These are phyloP conservation scores for Serranus cabrilla DNA, from an alignment of 2,797 vertebrate species.

Conservation along the genomic window DNA sequence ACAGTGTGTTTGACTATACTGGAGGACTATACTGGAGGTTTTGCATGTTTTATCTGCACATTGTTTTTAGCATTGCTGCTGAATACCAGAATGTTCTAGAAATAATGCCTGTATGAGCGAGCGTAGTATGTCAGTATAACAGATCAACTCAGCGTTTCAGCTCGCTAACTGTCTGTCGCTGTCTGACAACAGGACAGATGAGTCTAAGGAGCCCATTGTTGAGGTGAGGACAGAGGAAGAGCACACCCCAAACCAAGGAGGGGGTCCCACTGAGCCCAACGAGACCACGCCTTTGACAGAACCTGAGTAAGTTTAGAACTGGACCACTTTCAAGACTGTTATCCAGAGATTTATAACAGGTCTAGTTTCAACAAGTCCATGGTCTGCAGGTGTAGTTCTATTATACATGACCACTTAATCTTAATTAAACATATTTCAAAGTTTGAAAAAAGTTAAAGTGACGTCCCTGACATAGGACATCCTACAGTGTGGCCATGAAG, in stretches of 20 bases:
- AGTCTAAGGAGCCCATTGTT: constrained; percentile 99
- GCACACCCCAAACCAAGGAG: constrained; percentile 93
- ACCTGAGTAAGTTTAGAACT: constrained; percentile 90
- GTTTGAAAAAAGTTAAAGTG: no score
- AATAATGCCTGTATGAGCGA: not conserved
- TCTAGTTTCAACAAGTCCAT: not conserved
- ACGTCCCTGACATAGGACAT: no score
- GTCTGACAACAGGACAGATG: constrained; percentile 91
- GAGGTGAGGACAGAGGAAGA: constrained; percentile 97
- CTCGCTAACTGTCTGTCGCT: not conserved
- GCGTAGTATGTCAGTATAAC: not conserved
- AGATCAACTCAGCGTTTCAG: not conserved
- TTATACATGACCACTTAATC: not conserved
- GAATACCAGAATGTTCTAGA: not conserved
- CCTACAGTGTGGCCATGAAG: no score
- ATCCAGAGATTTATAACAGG: not conserved
- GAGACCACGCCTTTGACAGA: constrained; percentile 98
- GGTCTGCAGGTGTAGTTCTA: not conserved
- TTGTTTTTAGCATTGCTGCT: not conserved
- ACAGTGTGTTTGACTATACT: constrained; percentile 17
- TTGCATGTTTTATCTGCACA: not conserved
- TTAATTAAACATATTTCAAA: not conserved
- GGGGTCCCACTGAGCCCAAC: constrained; percentile 93
- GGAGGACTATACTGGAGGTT: not conserved
- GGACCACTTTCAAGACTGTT: not conserved